These are phyloP conservation scores for Rhinolophus sinicus DNA, from an alignment of 2,113 vertebrate genomes.

Conservation along the genomic window DNA sequence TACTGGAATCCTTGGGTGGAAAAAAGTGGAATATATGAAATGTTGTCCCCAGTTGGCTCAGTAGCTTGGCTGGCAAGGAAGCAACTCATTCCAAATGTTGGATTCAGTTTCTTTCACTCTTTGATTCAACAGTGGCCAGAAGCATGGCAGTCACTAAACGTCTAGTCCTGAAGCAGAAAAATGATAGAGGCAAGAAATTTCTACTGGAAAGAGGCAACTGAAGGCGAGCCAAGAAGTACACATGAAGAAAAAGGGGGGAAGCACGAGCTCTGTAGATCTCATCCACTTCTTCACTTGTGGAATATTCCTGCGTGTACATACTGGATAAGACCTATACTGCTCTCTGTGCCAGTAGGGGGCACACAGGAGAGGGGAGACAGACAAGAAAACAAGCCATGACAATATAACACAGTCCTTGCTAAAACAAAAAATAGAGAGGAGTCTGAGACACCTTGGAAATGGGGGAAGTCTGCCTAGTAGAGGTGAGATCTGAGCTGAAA, in stretches of 20 bases:
- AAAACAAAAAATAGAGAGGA: background rate
- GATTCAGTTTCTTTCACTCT: constrained; percentile 66
- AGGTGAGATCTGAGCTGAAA: background rate
- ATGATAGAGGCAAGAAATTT: constrained; percentile 57
- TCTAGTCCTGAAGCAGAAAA: constrained; percentile 61
- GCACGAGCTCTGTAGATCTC: background rate
- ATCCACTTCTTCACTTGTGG: background rate
- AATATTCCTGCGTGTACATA: fast-evolving
- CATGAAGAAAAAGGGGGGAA: background rate
- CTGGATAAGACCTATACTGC: background rate
- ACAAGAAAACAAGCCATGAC: background rate
- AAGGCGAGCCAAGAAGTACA: constrained; percentile 25
- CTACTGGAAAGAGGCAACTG: constrained; percentile 44
- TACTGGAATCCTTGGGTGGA: constrained; percentile 52
- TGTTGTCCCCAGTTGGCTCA: constrained; percentile 65
- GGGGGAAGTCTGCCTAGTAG: background rate
- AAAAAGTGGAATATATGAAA: constrained; percentile 51
- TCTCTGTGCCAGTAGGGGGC: fast-evolving
- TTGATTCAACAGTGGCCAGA: constrained; percentile 70
- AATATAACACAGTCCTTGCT: background rate
- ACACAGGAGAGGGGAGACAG: background rate
- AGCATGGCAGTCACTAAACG: constrained; percentile 62
- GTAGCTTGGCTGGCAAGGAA: constrained; percentile 68
- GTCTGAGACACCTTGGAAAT: background rate
- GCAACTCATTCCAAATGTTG: constrained; percentile 68